Evolutionary conservation across 2,888 invertebrate genomes (phyloP).

Genomic region (Iselma pallidipennis): DNA sequence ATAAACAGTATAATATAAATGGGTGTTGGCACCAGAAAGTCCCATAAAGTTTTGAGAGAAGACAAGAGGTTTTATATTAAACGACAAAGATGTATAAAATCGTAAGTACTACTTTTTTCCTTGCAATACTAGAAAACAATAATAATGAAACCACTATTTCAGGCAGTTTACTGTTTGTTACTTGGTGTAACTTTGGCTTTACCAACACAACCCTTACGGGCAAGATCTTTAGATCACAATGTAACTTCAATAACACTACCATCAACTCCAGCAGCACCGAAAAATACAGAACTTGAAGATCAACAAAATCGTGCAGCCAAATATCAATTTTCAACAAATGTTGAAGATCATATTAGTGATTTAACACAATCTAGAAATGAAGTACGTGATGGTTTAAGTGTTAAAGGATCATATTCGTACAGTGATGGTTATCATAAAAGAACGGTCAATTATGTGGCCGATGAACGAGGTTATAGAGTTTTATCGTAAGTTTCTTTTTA

Average conservation of each 20-base stretch:
- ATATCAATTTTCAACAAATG: constrained; percentile 55
- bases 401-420: constrained; percentile 63
- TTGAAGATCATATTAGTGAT: constrained; percentile 59
- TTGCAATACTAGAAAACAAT: not conserved
- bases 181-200: not conserved
- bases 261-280: not conserved
- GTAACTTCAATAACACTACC: not conserved
- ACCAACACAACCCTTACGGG: not conserved
- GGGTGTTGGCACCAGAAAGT: too few relatives aligned
- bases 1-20: too few relatives aligned
- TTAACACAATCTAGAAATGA: constrained; percentile 54
- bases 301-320: constrained; percentile 32
- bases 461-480: constrained; percentile 65
- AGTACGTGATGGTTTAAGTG: constrained; percentile 54
- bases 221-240: not conserved
- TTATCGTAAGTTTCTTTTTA: constrained; percentile 55
- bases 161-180: not conserved
- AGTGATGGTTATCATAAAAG: constrained; percentile 63
- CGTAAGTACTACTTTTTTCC: not conserved
- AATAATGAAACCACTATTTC: not conserved
- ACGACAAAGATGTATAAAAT: too few relatives aligned
- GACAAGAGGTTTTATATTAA: too few relatives aligned
- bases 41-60: too few relatives aligned
- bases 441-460: constrained; percentile 63
- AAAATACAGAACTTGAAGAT: constrained; percentile 9